Evolutionary conservation across 2,797 vertebrate genomes (phyloP).

Genomic region (Malurus leucopterus): DNA sequence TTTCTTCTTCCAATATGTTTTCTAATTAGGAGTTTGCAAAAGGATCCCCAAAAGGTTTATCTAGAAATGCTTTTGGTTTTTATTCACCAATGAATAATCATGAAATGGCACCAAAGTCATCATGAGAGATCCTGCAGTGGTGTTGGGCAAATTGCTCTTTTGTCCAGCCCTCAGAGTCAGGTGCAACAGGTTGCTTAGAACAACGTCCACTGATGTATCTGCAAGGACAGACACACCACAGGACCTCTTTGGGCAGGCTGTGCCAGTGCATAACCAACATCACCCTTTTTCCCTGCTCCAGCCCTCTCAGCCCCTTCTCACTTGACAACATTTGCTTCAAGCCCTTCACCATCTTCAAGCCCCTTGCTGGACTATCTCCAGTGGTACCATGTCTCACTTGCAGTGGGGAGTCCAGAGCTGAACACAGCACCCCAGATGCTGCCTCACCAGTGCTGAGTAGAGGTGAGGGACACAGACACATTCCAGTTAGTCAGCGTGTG

Average conservation of each 20-base stretch:
- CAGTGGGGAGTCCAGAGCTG: neutral
- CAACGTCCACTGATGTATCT: neutral
- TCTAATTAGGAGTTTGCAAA: neutral
- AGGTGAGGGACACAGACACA: neutral
- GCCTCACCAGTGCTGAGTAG: neutral
- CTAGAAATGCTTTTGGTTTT: neutral
- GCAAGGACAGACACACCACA: neutral
- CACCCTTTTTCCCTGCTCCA: neutral
- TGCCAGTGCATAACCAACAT: neutral
- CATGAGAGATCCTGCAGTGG: fast-evolving
- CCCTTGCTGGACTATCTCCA: neutral
- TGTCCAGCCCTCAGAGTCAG: neutral
- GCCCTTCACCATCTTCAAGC: neutral
- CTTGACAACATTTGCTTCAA: neutral
- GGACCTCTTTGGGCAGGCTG: neutral
- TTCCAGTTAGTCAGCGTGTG: neutral
- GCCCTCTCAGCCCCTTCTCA: neutral
- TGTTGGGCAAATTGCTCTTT: neutral
- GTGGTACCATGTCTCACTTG: neutral
- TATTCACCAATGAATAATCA: neutral
- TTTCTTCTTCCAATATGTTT: neutral
- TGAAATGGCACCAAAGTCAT: neutral
- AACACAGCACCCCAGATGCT: neutral
- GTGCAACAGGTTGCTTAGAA: neutral
- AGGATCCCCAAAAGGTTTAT: neutral